Evolutionary conservation across 2,113 vertebrate species (phyloP).

Genomic region (Tringa solitaria): DNA sequence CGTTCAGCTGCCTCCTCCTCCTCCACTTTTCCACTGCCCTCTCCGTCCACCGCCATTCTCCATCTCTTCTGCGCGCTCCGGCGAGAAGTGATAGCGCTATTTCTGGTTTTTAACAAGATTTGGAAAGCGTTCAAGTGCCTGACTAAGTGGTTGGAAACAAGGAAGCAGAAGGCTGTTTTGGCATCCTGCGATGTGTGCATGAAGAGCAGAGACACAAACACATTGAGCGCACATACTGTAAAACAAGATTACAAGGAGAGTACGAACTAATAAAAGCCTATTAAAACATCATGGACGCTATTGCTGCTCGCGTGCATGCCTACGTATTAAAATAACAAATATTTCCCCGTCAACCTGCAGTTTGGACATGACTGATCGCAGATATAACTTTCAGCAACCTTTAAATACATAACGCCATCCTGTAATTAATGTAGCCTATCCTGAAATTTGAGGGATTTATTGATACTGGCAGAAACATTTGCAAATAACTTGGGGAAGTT

Average conservation of each 20-base stretch:
- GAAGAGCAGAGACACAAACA: conserved; percentile 51
- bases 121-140: conserved; percentile 17
- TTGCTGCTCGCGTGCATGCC: background rate
- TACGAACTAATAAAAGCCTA: conserved; percentile 54
- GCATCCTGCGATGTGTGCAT: conserved; percentile 15
- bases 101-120: conserved; percentile 54
- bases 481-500: conserved; percentile 68
- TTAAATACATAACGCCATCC: conserved; percentile 54
- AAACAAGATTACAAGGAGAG: conserved; percentile 52
- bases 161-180: conserved; percentile 51
- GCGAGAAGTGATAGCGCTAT: background rate
- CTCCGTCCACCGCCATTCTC: background rate
- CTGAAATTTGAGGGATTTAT: conserved; percentile 69
- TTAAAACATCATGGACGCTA: conserved; percentile 30
- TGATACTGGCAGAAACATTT: conserved; percentile 69
- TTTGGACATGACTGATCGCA: conserved; percentile 35
- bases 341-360: conserved; percentile 16
- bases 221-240: conserved; percentile 39
- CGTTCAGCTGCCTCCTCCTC: background rate
- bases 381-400: conserved; percentile 62
- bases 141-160: conserved; percentile 52
- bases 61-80: background rate
- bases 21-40: background rate
- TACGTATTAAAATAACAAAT: conserved; percentile 6
- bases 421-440: conserved; percentile 66